Evolutionary conservation across 1,140 invertebrate genomes (phyloP), one percentile per base, ranked within the genome.

Genomic region (Cataglyphis hispanica): DNA sequence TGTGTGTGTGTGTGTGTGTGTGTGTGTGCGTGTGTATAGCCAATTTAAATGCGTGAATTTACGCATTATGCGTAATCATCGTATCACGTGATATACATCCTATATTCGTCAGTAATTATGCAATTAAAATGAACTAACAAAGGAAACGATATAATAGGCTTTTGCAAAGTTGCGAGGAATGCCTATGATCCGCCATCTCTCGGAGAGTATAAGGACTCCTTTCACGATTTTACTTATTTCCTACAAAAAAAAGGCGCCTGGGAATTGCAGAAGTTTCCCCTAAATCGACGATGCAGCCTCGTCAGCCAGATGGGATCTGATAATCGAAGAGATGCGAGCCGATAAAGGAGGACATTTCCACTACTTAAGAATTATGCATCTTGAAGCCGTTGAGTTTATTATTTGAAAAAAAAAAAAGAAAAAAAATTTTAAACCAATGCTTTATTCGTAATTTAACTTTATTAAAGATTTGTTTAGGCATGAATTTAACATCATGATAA

Each of bases 181-280:
- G 80, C 25, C 66, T 91, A 81, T 58, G n/a, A 80, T 67, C 89
- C 88, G 94, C 94, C 94, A 95, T 94, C 94, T 95, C 88, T 94
- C 90, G 94, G 93, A 88, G 87, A 88, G 58, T 85, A 76, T 69
- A 13, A 83, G 93, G 91, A 94, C 93, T 91, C 86, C 85, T 69
- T 89, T 83, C 64, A 77, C 91, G 84, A 93, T 94, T 94, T 94
- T 93, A 93, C 87, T 86, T 63, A 70, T 89, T 93, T 93, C 89
- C 7, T 76, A 67, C 89, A 93, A 93, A 93, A 94, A 90, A 94
- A 94, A 92, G 90, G 92, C 89, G 27, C 25, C n/a, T 40, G 88
- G 86, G 86, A 77, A 86, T 86, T 86, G 87, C 86, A 75, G 86
- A 91, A 91, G 72, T 69, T 75, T 83, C 31, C 11, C 13, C 34